These are phyloP conservation scores for Phalacrocorax aristotelis DNA, from an alignment of 2,113 vertebrate genomes.

Conservation along the genomic window DNA sequence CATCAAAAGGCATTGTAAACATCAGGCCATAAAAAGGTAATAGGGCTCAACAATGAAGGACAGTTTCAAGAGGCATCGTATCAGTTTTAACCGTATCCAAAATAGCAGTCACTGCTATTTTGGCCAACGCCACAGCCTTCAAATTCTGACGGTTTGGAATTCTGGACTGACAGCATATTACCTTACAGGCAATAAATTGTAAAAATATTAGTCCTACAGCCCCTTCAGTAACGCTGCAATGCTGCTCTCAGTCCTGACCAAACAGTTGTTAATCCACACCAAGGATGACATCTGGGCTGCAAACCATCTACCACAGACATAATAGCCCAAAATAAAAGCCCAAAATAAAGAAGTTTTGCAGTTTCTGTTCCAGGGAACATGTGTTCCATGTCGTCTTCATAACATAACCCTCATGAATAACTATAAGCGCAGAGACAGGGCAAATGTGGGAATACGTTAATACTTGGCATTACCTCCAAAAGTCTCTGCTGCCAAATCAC, in stretches of 20 bases:
- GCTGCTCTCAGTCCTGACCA: neutral
- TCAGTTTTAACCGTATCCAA: neutral
- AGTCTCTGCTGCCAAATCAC: neutral
- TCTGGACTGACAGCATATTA: rapidly evolving
- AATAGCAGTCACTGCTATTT: neutral
- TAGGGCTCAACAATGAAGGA: neutral
- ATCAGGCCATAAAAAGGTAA: neutral
- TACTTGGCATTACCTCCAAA: neutral
- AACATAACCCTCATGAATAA: neutral
- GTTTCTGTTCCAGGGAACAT: neutral
- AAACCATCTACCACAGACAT: neutral
- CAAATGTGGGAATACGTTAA: neutral
- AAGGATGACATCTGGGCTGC: neutral
- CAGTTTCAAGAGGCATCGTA: neutral
- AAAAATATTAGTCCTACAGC: neutral
- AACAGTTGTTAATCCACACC: neutral
- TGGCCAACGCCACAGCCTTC: neutral
- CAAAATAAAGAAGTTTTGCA: neutral
- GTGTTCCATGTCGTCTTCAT: neutral
- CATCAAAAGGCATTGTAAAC: neutral
- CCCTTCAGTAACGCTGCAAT: neutral
- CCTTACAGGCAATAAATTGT: neutral
- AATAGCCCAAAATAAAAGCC: neutral
- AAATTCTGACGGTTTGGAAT: neutral
- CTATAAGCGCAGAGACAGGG: rapidly evolving